Evolutionary conservation across 2,113 vertebrate genomes (phyloP), one percentile per base, ranked within the genome.

Genomic region (Bungarus multicinctus): DNA sequence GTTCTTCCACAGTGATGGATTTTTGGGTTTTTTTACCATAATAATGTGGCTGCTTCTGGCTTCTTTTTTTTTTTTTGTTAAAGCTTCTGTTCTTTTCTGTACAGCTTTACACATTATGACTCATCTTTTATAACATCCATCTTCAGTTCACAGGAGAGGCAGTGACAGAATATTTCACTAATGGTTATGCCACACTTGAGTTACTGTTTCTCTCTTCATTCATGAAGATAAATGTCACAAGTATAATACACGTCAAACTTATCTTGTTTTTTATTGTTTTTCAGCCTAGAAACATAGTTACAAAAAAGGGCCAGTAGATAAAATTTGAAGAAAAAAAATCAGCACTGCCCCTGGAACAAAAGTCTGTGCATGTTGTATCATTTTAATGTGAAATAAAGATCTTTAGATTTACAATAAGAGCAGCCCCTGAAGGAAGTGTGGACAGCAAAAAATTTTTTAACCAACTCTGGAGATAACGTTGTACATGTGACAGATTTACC

Each of bases 161-260:
- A 92, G 45, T 91, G 92, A 54, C n/a, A 93, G 50, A 39, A 25
- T 85, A 91, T 87, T 43, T 89, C 87, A 14, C 90, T 95, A 88
- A 69, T 87, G 87, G 27, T 53, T 93, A 0, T 93, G 89, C 16
- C 0, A 0, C 52, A 25, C 92, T 90, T 89, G 90, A 94, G 50
- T 92, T 93, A 43, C 20, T 20, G 20, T 18, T 93, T 30, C 52
- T 93, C 52, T 81, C 43, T 2, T 30, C 9, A 3, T 16, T 88
- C 1, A 1, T 57, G 12, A 93, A 91, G 57, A 55, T 54, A 86
- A 89, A 91, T 89, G 50, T 20, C 58, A 88, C 55, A 74, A 55
- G 23, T 18, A 23, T 34, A 92, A 85, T 53, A 50, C 43, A 52
- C 27, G 20, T 57, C 69, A 90, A 23, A 74, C 60, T 12, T 92